These are phyloP conservation scores for Campopleginae sp. DNA, from an alignment of 2,888 invertebrate genomes.

Conservation along the genomic window DNA sequence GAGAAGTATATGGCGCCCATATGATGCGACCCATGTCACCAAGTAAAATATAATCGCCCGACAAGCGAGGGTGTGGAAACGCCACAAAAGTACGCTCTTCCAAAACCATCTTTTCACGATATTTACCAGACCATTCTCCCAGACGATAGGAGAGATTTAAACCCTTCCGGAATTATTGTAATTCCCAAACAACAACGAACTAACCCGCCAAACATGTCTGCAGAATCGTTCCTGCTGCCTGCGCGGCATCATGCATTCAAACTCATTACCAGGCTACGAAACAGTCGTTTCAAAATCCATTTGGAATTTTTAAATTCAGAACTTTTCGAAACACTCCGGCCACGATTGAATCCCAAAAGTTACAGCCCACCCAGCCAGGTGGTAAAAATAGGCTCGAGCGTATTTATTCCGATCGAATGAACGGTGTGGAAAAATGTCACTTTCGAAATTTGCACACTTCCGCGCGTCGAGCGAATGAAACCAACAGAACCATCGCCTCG, in stretches of 20 bases:
- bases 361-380: too few species aligned
- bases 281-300: neutral
- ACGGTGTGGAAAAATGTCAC: too few species aligned
- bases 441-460: too few species aligned
- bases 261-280: neutral
- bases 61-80: slow-evolving; percentile 23
- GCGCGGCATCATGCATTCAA: neutral
- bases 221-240: neutral
- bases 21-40: neutral
- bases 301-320: too few species aligned
- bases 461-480: too few species aligned
- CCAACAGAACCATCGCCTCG: too few species aligned
- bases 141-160: neutral
- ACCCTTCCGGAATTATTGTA: neutral
- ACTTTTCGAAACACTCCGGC: too few species aligned
- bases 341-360: too few species aligned
- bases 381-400: too few species aligned
- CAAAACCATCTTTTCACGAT: neutral
- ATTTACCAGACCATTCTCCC: neutral
- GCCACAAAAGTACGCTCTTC: neutral
- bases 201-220: neutral
- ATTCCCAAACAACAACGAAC: neutral
- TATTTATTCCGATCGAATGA: too few species aligned
- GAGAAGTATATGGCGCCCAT: neutral
- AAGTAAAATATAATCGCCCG: neutral